Percentiles rank a stretch among this genome's conserved stretches.
phyloP scores from a whole-genome alignment of 2,113 vertebrate genomes.

The Myrmecobius fasciatus region DNA sequence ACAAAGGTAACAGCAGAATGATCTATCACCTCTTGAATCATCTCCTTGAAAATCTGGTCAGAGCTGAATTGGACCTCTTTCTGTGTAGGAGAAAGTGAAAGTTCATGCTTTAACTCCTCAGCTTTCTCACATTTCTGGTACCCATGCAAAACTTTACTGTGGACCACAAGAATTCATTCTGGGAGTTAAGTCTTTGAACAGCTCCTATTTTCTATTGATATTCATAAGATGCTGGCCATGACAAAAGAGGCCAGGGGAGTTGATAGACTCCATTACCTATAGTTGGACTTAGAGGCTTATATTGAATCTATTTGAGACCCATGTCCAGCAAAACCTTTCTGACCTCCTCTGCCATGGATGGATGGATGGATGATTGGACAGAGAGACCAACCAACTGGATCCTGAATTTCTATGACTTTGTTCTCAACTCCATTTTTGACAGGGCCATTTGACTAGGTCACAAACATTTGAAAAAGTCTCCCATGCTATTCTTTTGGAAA shows the following conservation, averaged over 20 bases:
- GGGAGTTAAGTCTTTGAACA: neutral
- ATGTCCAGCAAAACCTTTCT: neutral
- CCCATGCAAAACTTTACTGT: neutral
- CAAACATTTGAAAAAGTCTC: neutral
- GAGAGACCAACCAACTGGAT: neutral
- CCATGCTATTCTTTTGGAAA: neutral
- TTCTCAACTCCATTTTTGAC: neutral
- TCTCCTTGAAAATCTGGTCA: constrained; percentile 93
- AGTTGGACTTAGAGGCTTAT: neutral
- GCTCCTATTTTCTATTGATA: neutral
- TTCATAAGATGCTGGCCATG: neutral
- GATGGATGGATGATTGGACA: neutral
- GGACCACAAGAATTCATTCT: neutral
- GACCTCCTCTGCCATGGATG: neutral
- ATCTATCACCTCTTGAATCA: constrained; percentile 95
- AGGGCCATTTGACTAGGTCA: neutral
- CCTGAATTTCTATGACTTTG: neutral
- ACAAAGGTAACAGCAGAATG: constrained; percentile 94
- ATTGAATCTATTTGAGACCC: neutral
- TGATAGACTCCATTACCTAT: neutral
- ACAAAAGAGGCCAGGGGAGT: neutral
- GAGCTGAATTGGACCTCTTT: constrained; percentile 87
- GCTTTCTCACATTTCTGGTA: neutral
- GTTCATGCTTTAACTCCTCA: constrained; percentile 81
- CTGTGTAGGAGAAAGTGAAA: constrained; percentile 59